phyloP scores from a whole-genome alignment of 2,888 invertebrate genomes.

The Dioctria rufipes region DNA sequence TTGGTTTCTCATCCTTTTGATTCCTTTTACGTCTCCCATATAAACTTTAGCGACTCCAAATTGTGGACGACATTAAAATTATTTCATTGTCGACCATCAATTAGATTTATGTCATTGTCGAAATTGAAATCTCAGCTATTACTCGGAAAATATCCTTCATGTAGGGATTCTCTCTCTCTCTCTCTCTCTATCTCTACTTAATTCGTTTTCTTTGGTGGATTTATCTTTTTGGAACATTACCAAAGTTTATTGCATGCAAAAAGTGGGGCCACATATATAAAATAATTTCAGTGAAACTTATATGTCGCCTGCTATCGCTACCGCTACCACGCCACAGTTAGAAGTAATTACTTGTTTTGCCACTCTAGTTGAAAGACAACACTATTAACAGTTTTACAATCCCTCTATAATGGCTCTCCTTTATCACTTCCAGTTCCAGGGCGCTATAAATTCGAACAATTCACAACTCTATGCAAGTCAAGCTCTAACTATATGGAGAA shows the following conservation, averaged over 20 bases:
- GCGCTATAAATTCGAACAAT: conserved; percentile 35
- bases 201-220: too few relatives aligned
- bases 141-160: too few relatives aligned
- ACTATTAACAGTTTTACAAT: conserved; percentile 55
- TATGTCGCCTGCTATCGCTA: background rate
- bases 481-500: background rate
- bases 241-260: conserved; percentile 25
- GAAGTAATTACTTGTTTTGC: conserved; percentile 54
- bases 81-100: too few relatives aligned
- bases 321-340: background rate
- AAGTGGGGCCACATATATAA: background rate
- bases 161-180: too few relatives aligned
- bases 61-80: too few relatives aligned
- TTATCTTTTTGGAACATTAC: conserved; percentile 1
- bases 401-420: conserved; percentile 46
- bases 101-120: too few relatives aligned
- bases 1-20: too few relatives aligned
- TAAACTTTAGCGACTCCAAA: too few relatives aligned
- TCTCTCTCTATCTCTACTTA: too few relatives aligned
- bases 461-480: background rate
- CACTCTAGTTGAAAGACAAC: conserved; percentile 32
- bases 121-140: too few relatives aligned
- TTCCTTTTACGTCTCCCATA: too few relatives aligned
- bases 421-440: conserved; percentile 41
- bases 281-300: conserved; percentile 25